Evolutionary conservation across 2,113 vertebrate genomes (phyloP).

Genomic region (Promerops cafer): DNA sequence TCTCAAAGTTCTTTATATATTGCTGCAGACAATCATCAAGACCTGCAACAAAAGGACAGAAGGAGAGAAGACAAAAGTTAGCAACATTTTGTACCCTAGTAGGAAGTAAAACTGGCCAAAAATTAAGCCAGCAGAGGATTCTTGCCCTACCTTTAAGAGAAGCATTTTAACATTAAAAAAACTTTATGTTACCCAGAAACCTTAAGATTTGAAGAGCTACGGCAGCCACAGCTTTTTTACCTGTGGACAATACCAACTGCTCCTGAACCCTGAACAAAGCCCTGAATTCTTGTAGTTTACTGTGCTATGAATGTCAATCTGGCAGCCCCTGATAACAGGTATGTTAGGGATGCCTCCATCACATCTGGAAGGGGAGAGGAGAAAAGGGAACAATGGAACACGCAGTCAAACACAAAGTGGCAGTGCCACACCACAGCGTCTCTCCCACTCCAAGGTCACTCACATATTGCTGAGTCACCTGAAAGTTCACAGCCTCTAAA

Average conservation of each 20-base stretch:
- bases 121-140: background rate
- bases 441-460: background rate
- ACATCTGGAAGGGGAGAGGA: background rate
- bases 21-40: constrained; percentile 96
- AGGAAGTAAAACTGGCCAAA: background rate
- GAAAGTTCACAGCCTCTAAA: background rate
- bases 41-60: constrained; percentile 70
- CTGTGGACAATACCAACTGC: accelerated
- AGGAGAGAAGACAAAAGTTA: background rate
- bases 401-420: background rate
- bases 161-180: background rate
- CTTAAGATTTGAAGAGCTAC: background rate
- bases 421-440: background rate
- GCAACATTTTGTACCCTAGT: background rate
- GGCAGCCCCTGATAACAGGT: background rate
- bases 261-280: background rate
- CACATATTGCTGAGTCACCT: background rate
- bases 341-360: background rate
- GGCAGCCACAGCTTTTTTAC: background rate
- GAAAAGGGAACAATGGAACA: background rate
- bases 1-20: constrained; percentile 95
- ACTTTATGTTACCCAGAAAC: background rate
- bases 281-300: background rate
- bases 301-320: background rate
- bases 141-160: background rate